A percentile compares a stretch with the other conserved stretches of the same genome.
phyloP scores from a whole-genome alignment of 1,140 invertebrate species.

The Agrypnia vestita region DNA sequence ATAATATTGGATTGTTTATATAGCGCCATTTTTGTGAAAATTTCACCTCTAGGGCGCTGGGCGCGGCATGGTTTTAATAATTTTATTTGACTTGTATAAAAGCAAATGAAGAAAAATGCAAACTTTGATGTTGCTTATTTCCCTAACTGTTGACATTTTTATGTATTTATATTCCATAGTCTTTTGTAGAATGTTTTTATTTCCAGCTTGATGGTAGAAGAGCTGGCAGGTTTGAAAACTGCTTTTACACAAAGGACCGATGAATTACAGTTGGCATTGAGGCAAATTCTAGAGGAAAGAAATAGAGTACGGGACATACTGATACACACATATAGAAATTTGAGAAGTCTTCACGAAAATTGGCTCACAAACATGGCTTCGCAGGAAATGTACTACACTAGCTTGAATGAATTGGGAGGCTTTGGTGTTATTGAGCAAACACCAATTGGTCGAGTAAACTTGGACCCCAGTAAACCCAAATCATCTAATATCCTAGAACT shows the following conservation, averaged over 20 bases:
- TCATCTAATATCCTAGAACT: conserved; percentile 70
- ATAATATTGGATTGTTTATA: no score
- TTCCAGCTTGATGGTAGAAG: conserved; percentile 89
- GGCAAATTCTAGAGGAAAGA: conserved; percentile 83
- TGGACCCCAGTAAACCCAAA: conserved; percentile 68
- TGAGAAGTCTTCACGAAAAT: conserved; percentile 71
- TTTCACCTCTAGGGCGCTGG: no score
- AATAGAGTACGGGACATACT: conserved; percentile 80
- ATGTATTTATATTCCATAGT: background rate
- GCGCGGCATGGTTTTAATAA: no score
- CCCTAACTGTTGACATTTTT: no score
- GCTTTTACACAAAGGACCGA: conserved; percentile 83
- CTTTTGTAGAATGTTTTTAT: conserved; percentile 48
- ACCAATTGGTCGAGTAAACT: conserved; percentile 69
- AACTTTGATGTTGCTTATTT: no score
- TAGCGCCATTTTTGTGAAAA: no score
- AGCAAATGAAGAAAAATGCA: no score
- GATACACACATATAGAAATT: conserved; percentile 80
- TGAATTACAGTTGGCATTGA: conserved; percentile 83
- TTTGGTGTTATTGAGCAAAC: conserved; percentile 65
- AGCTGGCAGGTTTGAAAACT: conserved; percentile 89
- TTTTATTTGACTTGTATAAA: no score
- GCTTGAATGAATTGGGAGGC: conserved; percentile 60
- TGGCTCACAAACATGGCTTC: conserved; percentile 68
- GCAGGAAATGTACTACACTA: conserved; percentile 55